A percentile compares a stretch with the other conserved stretches of the same genome.
phyloP scores from a whole-genome alignment of 2,888 invertebrate genomes.

The Sarcophaga carnaria region DNA sequence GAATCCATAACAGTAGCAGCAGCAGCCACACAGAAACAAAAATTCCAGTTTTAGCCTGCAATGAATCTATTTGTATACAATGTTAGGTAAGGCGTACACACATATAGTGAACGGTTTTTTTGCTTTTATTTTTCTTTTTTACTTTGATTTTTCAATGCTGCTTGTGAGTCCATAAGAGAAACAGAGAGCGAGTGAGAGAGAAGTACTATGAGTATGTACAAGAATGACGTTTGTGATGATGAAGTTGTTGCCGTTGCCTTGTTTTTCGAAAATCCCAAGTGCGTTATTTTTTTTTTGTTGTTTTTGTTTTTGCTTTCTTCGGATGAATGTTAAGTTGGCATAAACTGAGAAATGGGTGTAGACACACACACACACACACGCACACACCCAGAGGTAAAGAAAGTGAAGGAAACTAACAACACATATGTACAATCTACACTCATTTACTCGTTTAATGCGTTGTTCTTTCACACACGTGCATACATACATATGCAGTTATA shows the following conservation, averaged over 20 bases:
- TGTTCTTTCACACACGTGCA: not conserved
- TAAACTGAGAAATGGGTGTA: constrained; percentile 52
- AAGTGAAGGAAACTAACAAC: not conserved
- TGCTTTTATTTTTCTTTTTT: constrained; percentile 26
- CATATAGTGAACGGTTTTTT: constrained; percentile 16
- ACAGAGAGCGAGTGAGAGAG: too few relatives aligned
- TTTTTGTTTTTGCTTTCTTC: not conserved
- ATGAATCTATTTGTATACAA: not conserved
- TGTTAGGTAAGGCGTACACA: constrained; percentile 28
- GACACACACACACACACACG: constrained; percentile 15
- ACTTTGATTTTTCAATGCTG: constrained; percentile 21
- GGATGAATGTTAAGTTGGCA: constrained; percentile 55
- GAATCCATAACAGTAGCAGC: too few relatives aligned
- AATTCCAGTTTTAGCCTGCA: constrained; percentile 9
- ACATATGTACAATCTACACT: not conserved
- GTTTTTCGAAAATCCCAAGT: constrained; percentile 56
- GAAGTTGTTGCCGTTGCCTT: constrained; percentile 10
- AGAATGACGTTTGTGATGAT: constrained; percentile 30
- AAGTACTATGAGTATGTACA: not conserved
- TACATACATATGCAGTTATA: not conserved
- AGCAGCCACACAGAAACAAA: not conserved
- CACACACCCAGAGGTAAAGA: not conserved
- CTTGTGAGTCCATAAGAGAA: constrained; percentile 24
- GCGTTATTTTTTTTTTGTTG: constrained; percentile 31
- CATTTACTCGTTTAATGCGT: constrained; percentile 19